These are phyloP conservation scores for Ridgeia piscesae DNA, from an alignment of 1,140 invertebrate species.

Conservation along the genomic window DNA sequence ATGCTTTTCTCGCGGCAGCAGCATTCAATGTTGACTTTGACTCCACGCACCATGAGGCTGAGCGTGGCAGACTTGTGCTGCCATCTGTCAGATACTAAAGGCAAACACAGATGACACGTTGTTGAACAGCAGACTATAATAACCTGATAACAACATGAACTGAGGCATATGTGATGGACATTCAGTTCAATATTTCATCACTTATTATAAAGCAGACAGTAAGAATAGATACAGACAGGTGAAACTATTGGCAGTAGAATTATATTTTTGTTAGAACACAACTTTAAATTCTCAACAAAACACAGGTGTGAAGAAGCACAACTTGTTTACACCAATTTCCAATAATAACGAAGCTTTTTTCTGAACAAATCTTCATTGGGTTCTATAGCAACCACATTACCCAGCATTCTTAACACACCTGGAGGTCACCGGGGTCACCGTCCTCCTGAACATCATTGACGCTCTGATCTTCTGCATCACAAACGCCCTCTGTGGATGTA, in stretches of 20 bases:
- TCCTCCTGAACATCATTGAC: constrained; percentile 33
- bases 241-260: no score
- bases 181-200: no score
- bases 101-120: neutral
- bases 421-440: constrained; percentile 34
- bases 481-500: constrained; percentile 54
- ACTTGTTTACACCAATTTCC: neutral
- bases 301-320: neutral
- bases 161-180: no score
- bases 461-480: constrained; percentile 64
- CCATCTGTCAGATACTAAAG: neutral
- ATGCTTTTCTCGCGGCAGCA: neutral
- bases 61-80: neutral
- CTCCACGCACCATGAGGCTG: neutral
- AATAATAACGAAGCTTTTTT: neutral
- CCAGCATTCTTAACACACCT: constrained; percentile 31
- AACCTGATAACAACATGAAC: no score
- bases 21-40: neutral
- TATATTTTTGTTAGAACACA: no score
- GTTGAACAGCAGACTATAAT: no score
- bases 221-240: no score
- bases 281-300: neutral
- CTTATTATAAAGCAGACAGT: no score
- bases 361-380: neutral
- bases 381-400: neutral